Percentiles rank a stretch among this genome's conserved stretches.
phyloP scores from a whole-genome alignment of 64 coral and sea anemone species.

The Orbicella faveolata region DNA sequence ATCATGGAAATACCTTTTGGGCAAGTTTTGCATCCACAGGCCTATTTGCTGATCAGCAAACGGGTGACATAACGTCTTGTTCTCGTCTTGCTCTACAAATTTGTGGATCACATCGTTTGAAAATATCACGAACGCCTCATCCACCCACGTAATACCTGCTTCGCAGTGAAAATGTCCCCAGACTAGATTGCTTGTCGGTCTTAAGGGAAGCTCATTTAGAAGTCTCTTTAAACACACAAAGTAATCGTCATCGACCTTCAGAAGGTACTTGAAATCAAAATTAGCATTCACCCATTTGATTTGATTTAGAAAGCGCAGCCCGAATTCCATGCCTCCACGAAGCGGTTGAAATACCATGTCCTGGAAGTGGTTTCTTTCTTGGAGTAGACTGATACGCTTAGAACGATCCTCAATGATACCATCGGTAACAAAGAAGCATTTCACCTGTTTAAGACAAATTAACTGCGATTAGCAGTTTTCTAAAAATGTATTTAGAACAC shows the following conservation, averaged over 20 bases:
- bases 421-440: constrained; percentile 25
- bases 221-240: constrained; percentile 61
- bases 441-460: not conserved
- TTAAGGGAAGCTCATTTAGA: constrained; percentile 15
- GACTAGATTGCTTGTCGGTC: constrained; percentile 33
- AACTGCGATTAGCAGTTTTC: not conserved
- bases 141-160: constrained; percentile 17
- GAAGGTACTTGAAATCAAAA: constrained; percentile 48
- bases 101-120: constrained; percentile 33
- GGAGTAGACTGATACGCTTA: not conserved
- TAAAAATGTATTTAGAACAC: no score
- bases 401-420: not conserved
- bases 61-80: constrained; percentile 47
- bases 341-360: constrained; percentile 42
- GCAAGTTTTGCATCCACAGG: constrained; percentile 51
- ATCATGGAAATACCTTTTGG: constrained; percentile 28
- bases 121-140: constrained; percentile 65
- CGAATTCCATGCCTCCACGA: constrained; percentile 42
- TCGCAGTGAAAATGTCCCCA: constrained; percentile 58
- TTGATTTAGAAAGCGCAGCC: constrained; percentile 45
- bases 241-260: constrained; percentile 57
- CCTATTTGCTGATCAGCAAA: constrained; percentile 65
- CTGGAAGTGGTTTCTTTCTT: not conserved
- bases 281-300: constrained; percentile 42
- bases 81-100: constrained; percentile 45